These are phyloP conservation scores for Archips xylosteana DNA, from an alignment of 2,888 invertebrate species.

Conservation along the genomic window DNA sequence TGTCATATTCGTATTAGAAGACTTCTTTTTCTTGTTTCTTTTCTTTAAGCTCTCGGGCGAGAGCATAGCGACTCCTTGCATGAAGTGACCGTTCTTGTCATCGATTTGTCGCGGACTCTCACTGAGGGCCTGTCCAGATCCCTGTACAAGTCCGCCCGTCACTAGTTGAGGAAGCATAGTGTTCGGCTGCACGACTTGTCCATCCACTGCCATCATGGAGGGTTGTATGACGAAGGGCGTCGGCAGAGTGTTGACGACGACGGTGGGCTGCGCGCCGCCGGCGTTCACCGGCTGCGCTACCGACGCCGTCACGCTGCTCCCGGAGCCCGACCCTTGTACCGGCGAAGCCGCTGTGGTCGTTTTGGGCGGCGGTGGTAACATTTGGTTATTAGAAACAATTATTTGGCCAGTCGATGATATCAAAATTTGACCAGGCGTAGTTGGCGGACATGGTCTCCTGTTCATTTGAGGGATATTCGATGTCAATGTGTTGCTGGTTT, in stretches of 20 bases:
- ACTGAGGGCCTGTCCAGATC: conserved; percentile 58
- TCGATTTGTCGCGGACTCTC: conserved; percentile 83
- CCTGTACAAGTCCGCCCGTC: conserved; percentile 76
- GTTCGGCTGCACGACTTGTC: conserved; percentile 88
- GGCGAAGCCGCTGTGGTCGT: conserved; percentile 85
- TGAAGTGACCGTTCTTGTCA: conserved; percentile 77
- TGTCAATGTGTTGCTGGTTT: conserved; percentile 75
- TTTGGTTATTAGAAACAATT: conserved; percentile 88
- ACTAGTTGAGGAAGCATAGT: conserved; percentile 89
- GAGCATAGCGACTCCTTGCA: conserved; percentile 82
- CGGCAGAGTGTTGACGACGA: conserved; percentile 92
- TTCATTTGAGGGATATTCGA: conserved; percentile 60
- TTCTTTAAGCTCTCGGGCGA: conserved; percentile 90
- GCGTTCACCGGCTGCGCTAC: conserved; percentile 87
- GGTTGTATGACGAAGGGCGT: conserved; percentile 93
- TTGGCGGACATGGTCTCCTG: conserved; percentile 58
- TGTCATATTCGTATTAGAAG: conserved; percentile 88
- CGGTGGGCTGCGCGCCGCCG: conserved; percentile 88
- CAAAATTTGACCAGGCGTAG: conserved; percentile 88
- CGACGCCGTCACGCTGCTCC: conserved; percentile 40
- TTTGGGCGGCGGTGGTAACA: conserved; percentile 88
- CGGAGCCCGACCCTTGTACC: conserved; percentile 87
- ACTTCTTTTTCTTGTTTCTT: conserved; percentile 91
- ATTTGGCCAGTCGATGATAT: conserved; percentile 91
- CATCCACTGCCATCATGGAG: conserved; percentile 91